Evolutionary conservation across 2,888 invertebrate species (phyloP), one percentile per base, ranked within the genome.

Genomic region (Apotomis turbidana): DNA sequence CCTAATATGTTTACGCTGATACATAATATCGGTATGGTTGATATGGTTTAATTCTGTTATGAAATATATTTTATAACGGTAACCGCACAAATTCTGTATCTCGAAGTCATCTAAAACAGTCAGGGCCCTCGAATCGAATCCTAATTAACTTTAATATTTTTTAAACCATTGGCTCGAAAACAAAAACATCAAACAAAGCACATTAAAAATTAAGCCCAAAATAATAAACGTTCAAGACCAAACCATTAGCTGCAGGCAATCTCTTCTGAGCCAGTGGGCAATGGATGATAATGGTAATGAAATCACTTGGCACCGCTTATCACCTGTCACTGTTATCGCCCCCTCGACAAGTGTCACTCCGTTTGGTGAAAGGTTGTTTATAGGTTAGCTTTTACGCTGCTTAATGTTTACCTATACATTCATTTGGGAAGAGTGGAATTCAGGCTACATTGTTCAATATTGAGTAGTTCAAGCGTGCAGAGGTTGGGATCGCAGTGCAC

Each of bases 281-380:
- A 64, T 55, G 46, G 57, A 27, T 41, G 66, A 66, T 66, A 66
- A 66, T 66, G 66, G 55, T 66, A 66, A 66, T 57, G 57, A 57
- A 66, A 66, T 66, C 66, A 66, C 66, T 57, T 66, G 66, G 66
- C 46, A 41, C 55, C 55, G 64, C 64, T 66, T 66, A 66, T 66
- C 66, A 66, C 66, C 66, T 66, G 57, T 46, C 66, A 57, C 27
- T 44, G 46, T 36, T 66, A 66, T 66, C 66, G 55, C 61, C 64
- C 66, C 57, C 66, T 66, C 36, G 66, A 66, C 66, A 57, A 62
- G 66, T 57, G 55, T 36, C 57, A 57, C 64, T 44, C 27, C 46
- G 46, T 36, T 64, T 12, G 46, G 66, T 66, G 55, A 66, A 66
- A 66, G 64, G 55, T 55, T 55, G 55, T 55, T 55, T 55, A 66